Evolutionary conservation across 1,140 invertebrate species (phyloP), one percentile per base, ranked within the genome.

Genomic region (Aricia agestis): DNA sequence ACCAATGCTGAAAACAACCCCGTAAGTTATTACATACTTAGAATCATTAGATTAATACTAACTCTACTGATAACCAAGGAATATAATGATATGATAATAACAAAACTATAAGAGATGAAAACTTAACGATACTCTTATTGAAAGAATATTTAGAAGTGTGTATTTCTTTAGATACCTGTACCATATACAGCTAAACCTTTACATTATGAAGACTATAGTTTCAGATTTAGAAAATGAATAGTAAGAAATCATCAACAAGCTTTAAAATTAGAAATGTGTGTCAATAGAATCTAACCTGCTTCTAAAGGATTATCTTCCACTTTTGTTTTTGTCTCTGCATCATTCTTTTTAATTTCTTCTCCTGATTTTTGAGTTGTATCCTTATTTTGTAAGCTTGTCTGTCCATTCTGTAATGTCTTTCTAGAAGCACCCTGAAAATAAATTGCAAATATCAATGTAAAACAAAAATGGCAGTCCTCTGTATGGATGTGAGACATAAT

Each of bases 1-100:
- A 90, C 88, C 73, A 89, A 82, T 66, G 85, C 91, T 92, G 80
- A 71, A 90, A 75, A 71, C 74, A 63, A 68, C 32, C 71, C 52
- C 72, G n/a, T 59, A 70, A 36, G 69, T 67, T 36, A 36, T 36
- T 3, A 36, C 5, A 3, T 36, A 36, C 36, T 36, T 0, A 36
- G 9, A 36, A 36, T 36, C 36, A 36, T 36, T 36, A 36, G 36
- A 2, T 36, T 6, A 32, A 32, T 32, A 3, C 6, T 7, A 36
- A 2, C 36, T 36, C 36, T 9, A 36, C 6, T 36, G 5, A 36
- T 36, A 36, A 9, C 9, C 9, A 7, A 36, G 5, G 0, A 36
- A 36, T 36, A 36, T 2, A 36, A 36, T 1, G 6, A 4, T 36
- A 36, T 36, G 36, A 36, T 6, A 36, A 36, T 7, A 36, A 36